phyloP scores from a whole-genome alignment of 2,888 invertebrate genomes.

The Anoncus sp. region DNA sequence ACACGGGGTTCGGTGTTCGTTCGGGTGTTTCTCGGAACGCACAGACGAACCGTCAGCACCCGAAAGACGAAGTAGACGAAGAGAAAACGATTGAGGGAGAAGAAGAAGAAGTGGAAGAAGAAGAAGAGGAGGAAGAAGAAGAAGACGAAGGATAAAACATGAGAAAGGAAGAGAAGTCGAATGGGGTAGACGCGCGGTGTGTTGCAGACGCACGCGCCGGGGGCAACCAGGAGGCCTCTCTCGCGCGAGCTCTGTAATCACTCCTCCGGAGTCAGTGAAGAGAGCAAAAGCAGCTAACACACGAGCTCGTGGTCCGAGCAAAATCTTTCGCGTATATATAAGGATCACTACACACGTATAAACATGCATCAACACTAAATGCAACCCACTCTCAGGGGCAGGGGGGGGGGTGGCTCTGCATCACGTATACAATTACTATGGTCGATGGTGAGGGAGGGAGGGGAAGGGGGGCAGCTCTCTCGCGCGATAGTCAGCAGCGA shows the following conservation, averaged over 20 bases:
- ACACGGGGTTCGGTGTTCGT: conserved; percentile 42
- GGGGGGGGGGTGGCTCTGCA: conserved; percentile 45
- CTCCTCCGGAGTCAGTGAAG: conserved; percentile 69
- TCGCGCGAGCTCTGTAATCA: conserved; percentile 81
- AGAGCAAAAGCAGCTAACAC: conserved; percentile 36
- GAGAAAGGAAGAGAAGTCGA: conserved; percentile 50
- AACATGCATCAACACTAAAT: conserved; percentile 53
- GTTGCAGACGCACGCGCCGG: conserved; percentile 82
- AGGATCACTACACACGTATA: conserved; percentile 46
- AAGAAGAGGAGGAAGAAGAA: conserved; percentile 34
- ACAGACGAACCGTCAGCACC: conserved; percentile 66
- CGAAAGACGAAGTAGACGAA: conserved; percentile 57
- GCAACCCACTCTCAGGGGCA: conserved; percentile 37
- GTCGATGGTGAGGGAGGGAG: conserved; percentile 57
- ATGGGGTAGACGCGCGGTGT: conserved; percentile 68
- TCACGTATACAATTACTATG: conserved; percentile 63
- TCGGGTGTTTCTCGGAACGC: conserved; percentile 63
- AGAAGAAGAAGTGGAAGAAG: conserved; percentile 42
- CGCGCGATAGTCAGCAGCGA: conserved; percentile 50
- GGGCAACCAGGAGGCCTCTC: conserved; percentile 79
- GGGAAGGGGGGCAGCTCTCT: conserved; percentile 53
- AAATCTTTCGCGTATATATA: conserved; percentile 24
- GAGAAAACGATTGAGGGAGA: too few species aligned
- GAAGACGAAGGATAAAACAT: conserved; percentile 33
- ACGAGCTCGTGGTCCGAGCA: conserved; percentile 49